These are phyloP conservation scores for Spatula clypeata DNA, from an alignment of 2,797 vertebrate genomes.

Conservation along the genomic window DNA sequence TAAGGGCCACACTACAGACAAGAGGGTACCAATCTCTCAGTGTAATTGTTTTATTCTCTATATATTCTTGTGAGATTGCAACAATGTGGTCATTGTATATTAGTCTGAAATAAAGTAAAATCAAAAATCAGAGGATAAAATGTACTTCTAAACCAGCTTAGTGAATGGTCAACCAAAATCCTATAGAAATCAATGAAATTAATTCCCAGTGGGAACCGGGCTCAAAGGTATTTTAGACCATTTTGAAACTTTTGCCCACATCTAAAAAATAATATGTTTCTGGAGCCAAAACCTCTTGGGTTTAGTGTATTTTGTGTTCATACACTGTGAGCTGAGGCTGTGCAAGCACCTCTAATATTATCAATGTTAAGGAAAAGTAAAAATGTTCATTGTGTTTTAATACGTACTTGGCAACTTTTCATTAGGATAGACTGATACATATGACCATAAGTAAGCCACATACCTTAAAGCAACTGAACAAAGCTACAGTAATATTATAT, in stretches of 20 bases:
- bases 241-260: not conserved
- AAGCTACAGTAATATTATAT: not conserved
- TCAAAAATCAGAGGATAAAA: not conserved
- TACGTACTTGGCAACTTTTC: not conserved
- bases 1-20: not conserved
- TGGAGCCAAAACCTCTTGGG: not conserved
- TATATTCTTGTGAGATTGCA: not conserved
- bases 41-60: not conserved
- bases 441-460: not conserved
- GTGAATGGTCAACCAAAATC: not conserved
- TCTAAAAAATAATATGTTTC: not conserved
- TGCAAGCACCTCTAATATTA: not conserved
- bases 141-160: not conserved
- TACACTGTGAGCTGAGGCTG: not conserved
- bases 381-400: not conserved
- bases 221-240: not conserved
- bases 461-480: not conserved
- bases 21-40: not conserved
- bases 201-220: not conserved
- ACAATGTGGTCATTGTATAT: not conserved
- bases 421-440: not conserved
- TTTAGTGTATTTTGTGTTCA: not conserved
- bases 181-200: not conserved
- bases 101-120: not conserved
- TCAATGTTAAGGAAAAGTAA: not conserved